phyloP scores from a whole-genome alignment of 2,888 invertebrate genomes.

The Elysia crispata region DNA sequence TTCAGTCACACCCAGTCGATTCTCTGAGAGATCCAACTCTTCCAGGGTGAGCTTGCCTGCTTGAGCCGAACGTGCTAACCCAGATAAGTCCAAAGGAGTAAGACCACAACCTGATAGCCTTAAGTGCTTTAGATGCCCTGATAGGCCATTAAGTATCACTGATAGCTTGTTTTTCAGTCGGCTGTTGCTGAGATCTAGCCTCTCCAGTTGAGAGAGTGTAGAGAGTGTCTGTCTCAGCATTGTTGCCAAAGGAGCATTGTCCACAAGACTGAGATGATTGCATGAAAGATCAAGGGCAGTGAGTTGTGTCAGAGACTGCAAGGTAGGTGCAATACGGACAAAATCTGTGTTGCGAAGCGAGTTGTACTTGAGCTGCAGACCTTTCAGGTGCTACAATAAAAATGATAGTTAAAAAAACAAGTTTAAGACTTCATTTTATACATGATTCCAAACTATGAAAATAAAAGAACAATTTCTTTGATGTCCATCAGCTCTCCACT shows the following conservation, averaged over 20 bases:
- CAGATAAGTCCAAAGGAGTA: constrained; percentile 61
- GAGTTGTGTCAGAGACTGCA: constrained; percentile 64
- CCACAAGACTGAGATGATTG: constrained; percentile 67
- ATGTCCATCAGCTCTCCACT: too few relatives aligned
- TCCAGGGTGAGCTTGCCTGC: constrained; percentile 47
- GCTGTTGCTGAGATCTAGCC: constrained; percentile 74
- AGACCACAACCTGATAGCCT: constrained; percentile 70
- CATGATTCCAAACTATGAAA: too few relatives aligned
- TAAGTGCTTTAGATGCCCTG: constrained; percentile 65
- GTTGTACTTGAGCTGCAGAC: constrained; percentile 72
- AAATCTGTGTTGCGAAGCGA: constrained; percentile 67
- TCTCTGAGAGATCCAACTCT: constrained; percentile 73
- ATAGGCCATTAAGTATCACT: constrained; percentile 58
- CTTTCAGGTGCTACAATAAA: constrained; percentile 65
- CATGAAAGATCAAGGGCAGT: constrained; percentile 73
- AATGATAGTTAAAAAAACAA: too few relatives aligned
- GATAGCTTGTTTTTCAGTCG: constrained; percentile 65
- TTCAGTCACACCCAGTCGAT: constrained; percentile 54
- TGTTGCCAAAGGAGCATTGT: constrained; percentile 59
- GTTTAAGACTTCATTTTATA: too few relatives aligned
- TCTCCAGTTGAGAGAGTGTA: constrained; percentile 58
- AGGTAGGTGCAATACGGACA: constrained; percentile 61
- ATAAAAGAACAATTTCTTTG: too few relatives aligned
- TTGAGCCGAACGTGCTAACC: constrained; percentile 27
- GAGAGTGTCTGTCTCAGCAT: constrained; percentile 58